These are phyloP conservation scores for Apamea sordens DNA, from an alignment of 2,888 invertebrate genomes.

Conservation along the genomic window DNA sequence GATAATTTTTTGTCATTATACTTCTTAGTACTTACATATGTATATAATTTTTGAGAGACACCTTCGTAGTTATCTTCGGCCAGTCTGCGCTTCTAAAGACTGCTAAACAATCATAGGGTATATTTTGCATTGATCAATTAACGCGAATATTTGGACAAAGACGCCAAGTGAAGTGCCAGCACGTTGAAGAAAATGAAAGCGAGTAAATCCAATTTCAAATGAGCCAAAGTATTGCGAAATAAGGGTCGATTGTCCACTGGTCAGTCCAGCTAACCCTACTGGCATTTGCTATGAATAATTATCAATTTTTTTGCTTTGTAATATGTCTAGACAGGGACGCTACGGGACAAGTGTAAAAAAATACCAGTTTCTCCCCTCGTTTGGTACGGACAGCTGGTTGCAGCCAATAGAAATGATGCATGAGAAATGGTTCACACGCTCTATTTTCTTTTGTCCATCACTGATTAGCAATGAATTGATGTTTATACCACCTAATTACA, in stretches of 20 bases:
- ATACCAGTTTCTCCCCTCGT: slow-evolving; percentile 50
- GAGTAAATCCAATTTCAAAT: background rate
- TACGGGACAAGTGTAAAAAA: slow-evolving; percentile 46
- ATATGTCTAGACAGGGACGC: slow-evolving; percentile 47
- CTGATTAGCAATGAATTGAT: slow-evolving; percentile 2
- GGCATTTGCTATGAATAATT: slow-evolving; percentile 8
- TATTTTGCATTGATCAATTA: too few species aligned
- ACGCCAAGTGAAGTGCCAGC: too few species aligned
- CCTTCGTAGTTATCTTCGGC: background rate
- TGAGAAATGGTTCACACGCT: slow-evolving; percentile 43
- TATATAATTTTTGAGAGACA: background rate
- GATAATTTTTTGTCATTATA: background rate
- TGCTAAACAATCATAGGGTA: background rate
- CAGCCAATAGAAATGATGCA: background rate
- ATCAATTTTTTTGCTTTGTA: slow-evolving; percentile 13
- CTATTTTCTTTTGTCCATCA: slow-evolving; percentile 6
- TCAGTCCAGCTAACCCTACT: slow-evolving; percentile 7
- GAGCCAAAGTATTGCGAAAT: slow-evolving; percentile 4
- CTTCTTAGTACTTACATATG: background rate
- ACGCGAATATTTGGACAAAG: too few species aligned
- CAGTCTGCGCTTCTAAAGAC: background rate
- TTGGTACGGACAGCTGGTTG: slow-evolving; percentile 36
- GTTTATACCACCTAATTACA: background rate
- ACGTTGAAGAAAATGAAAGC: background rate
- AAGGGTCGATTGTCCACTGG: slow-evolving; percentile 19